These are phyloP conservation scores for Stomatorhinus ivindoensis DNA, from an alignment of 2,113 vertebrate genomes.

Conservation along the genomic window DNA sequence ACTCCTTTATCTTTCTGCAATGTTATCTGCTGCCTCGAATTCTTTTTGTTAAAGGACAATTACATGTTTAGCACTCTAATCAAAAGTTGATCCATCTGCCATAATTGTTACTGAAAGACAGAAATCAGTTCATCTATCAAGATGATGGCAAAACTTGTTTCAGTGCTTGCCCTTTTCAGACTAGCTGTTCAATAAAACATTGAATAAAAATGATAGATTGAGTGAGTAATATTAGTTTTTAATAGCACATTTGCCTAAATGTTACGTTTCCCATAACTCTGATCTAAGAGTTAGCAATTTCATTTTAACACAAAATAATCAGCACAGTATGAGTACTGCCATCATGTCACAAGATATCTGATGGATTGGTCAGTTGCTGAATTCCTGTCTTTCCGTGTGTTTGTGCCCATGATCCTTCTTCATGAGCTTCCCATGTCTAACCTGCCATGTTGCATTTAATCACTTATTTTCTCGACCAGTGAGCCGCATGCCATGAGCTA, in stretches of 20 bases:
- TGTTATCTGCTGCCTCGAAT: not conserved
- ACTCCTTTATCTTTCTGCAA: not conserved
- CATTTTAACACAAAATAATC: not conserved
- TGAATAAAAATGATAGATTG: not conserved
- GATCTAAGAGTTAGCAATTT: not conserved
- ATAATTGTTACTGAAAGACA: not conserved
- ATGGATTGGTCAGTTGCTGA: not conserved
- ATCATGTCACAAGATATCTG: not conserved
- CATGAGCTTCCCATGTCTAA: conserved; percentile 1
- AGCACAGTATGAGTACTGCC: not conserved
- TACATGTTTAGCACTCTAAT: not conserved
- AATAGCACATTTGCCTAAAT: not conserved
- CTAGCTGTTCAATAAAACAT: conserved; percentile 8
- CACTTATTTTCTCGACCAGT: conserved; percentile 54
- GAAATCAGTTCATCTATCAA: not conserved
- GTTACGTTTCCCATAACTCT: not conserved
- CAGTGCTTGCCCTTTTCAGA: not conserved
- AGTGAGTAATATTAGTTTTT: not conserved
- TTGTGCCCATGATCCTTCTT: not conserved
- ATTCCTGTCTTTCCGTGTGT: not conserved
- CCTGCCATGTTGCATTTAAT: conserved; percentile 17
- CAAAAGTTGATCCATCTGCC: not conserved
- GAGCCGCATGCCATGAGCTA: conserved; percentile 99
- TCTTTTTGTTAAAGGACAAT: not conserved
- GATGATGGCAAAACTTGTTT: not conserved